Base-by-base conservation (phyloP, 2,113 vertebrate genomes). In the Epinephelus moara region DNA sequence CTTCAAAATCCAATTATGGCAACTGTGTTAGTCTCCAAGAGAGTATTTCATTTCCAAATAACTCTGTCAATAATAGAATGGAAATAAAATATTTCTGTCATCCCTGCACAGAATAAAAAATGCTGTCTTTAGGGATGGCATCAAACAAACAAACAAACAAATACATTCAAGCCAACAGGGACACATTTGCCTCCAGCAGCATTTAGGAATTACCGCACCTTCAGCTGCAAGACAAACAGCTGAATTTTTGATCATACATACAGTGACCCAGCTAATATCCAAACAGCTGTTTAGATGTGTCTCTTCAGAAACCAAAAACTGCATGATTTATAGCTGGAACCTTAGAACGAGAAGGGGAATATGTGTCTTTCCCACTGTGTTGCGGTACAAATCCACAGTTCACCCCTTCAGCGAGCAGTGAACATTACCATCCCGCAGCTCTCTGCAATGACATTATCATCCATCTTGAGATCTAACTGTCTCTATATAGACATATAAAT, bases 401-500 rank as follows among this genome's bases (percentile, higher is more conserved):
- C 62, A 42, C 5, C 30, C 59, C 27, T 17, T 77, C 17, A 69
- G 45, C 62, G 60, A 75, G 6, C 37, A 12, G 14, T 71, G 23
- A 63, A 57, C 69, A 80, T 71, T 53, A 53, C 17, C 52, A 78
- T 47, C 10, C 70, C 19, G n/a, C 50, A 62, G 70, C 40, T 56
- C 60, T 15, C 40, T 42, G 15, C 30, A 52, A 62, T 27, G 63
- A 79, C 67, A 76, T 45, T 37, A 84, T 66, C 67, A 82, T 88
- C 71, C 66, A 59, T 91, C 68, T 68, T 14, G 25, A 56, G 78
- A 33, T 67, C 68, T 33, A 68, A 50, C 67, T 62, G 73, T 79
- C 61, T 72, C 23, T 50, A 64, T 27, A 49, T 79, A 87, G 84
- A 87, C 45, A 73, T 47, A 82, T 57, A 87, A 77, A 86, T 66